Conservation (phyloP, 2,113 vertebrate genomes). For the Marmota monax region DNA sequence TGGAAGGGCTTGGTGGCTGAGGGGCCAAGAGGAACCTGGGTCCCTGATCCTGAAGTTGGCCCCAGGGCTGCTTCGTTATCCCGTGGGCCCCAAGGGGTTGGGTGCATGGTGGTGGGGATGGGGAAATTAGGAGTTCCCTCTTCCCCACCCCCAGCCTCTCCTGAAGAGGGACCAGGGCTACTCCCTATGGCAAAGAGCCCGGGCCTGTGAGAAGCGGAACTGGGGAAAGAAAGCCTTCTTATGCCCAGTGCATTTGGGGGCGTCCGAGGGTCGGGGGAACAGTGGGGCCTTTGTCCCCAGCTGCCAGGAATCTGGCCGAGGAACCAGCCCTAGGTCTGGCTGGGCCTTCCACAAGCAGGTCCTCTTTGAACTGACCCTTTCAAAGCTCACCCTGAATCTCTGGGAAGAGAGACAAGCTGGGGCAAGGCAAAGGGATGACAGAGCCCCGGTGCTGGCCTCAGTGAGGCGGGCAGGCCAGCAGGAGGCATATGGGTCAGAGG, state of each 20-base stretch:
- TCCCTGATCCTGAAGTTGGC: not conserved
- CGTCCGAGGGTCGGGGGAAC: constrained; percentile 72
- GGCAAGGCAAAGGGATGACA: not conserved
- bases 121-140: not conserved
- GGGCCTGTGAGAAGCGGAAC: constrained; percentile 63
- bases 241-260: constrained; percentile 78
- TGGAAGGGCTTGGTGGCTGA: not conserved
- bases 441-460: not conserved
- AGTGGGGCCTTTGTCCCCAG: constrained; percentile 78
- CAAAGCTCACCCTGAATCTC: constrained; percentile 60
- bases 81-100: not conserved
- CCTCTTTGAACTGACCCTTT: constrained; percentile 83
- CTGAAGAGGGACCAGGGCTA: not conserved
- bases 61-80: not conserved
- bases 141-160: not conserved
- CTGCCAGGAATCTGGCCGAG: constrained; percentile 73
- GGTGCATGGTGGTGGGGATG: not conserved
- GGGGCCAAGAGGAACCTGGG: not conserved
- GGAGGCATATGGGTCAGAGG: constrained; percentile 16
- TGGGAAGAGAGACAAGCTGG: constrained; percentile 45
- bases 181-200: constrained; percentile 62
- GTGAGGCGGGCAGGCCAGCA: not conserved
- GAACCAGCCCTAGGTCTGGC: constrained; percentile 73
- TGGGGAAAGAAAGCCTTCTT: constrained; percentile 79
- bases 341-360: constrained; percentile 56